Conservation (phyloP, 2,797 vertebrate genomes). For the Spatula clypeata region DNA sequence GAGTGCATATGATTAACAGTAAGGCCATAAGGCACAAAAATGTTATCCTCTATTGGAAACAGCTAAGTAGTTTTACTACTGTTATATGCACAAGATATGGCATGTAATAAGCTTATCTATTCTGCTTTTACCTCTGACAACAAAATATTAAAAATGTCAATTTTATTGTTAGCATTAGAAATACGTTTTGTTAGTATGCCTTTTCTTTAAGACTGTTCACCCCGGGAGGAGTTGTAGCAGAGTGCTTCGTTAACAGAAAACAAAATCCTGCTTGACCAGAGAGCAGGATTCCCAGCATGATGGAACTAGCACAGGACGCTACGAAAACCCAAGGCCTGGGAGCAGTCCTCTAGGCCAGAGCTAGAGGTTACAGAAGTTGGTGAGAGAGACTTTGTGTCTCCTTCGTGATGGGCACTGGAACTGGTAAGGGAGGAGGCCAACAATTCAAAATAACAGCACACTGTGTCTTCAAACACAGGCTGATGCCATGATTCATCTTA, state of each 20-base stretch:
- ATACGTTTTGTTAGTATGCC: neutral
- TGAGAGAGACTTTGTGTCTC: neutral
- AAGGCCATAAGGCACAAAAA: neutral
- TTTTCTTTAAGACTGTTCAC: slow-evolving; percentile 1
- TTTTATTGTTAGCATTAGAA: slow-evolving; percentile 8
- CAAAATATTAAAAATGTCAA: neutral
- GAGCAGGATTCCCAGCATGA: neutral
- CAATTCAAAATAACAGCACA: neutral
- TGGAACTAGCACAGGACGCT: neutral
- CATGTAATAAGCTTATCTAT: neutral
- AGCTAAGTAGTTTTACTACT: neutral
- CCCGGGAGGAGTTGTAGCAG: neutral
- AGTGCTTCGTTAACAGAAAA: neutral
- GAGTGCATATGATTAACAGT: neutral
- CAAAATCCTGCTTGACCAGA: slow-evolving; percentile 2
- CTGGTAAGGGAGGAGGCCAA: neutral
- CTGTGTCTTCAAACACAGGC: slow-evolving; percentile 10
- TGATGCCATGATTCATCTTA: neutral
- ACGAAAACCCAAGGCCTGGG: neutral
- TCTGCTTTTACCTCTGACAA: neutral
- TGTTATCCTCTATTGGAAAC: neutral
- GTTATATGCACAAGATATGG: neutral
- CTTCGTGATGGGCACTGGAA: neutral
- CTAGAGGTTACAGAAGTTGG: neutral
- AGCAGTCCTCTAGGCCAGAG: neutral